These are phyloP conservation scores for Puntigrus tetrazona DNA, from an alignment of 2,113 vertebrate species.

Conservation along the genomic window DNA sequence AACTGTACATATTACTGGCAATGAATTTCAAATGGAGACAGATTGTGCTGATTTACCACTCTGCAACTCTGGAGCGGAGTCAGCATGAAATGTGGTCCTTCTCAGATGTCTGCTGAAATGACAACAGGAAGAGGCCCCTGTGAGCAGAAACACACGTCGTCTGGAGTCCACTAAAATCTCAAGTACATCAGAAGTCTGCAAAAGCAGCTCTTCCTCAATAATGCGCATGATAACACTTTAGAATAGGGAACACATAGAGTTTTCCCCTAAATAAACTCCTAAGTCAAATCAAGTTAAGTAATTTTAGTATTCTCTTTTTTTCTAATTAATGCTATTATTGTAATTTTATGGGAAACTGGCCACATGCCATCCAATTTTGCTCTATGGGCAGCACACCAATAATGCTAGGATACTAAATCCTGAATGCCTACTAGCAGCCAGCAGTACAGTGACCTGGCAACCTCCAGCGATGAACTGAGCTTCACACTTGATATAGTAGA, in stretches of 20 bases:
- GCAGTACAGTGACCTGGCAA: not conserved
- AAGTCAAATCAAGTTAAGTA: too few relatives aligned
- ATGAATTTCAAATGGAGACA: not conserved
- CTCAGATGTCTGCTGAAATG: slow-evolving; percentile 7
- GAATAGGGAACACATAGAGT: too few relatives aligned
- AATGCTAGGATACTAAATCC: not conserved
- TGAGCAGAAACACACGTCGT: not conserved
- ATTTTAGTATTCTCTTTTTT: not conserved
- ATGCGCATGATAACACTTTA: not conserved
- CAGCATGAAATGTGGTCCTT: slow-evolving; percentile 22
- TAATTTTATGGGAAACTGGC: not conserved
- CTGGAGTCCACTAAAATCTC: not conserved
- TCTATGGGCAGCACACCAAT: not conserved
- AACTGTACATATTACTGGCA: not conserved
- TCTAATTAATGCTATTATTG: not conserved
- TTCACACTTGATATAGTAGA: not conserved
- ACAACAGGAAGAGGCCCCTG: slow-evolving; percentile 26
- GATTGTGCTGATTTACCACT: slow-evolving; percentile 10
- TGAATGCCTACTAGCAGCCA: not conserved
- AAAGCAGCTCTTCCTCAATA: not conserved
- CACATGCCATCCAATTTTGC: not conserved
- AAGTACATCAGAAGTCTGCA: not conserved
- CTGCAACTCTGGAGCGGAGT: not conserved
- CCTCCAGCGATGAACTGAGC: not conserved
- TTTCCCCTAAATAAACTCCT: too few relatives aligned